Evolutionary conservation across 1,140 invertebrate species (phyloP), one percentile per base, ranked within the genome.

Genomic region (Thalassaphorura encarpata): DNA sequence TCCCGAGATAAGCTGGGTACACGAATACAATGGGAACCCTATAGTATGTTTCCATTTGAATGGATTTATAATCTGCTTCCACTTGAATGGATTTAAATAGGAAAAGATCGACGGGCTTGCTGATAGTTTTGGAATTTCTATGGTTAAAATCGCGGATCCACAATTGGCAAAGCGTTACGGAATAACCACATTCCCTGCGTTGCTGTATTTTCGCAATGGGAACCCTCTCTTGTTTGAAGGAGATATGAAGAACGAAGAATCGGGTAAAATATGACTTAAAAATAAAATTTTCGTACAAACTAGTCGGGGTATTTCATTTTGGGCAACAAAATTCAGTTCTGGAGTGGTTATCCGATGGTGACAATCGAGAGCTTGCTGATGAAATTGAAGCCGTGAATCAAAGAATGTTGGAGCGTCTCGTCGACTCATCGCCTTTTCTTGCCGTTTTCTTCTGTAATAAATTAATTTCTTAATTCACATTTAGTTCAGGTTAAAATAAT

Each of bases 81-180:
- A n/a, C n/a, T n/a, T n/a, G n/a, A n/a, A n/a, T n/a, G n/a, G n/a
- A n/a, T n/a, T 11, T 36, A 11, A 36, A 24, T 29, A 31, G 48
- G 48, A 51, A 51, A 51, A 51, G 43, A 53, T 53, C n/a, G 36
- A 53, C 26, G 48, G 33, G 19, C 26, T 33, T 18, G 89, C 87
- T 68, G 90, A 94, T 69, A 81, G 89, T 0, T 94, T 88, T 70
- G 90, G 90, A 33, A 94, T 95, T 64, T 88, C 93, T 66, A 82
- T 96, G 80, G 91, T 96, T 0, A 89, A 92, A 70, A 92, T 95
- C 67, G 87, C 90, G 70, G 91, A 95, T 74, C 83, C 86, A 0
- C 85, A 89, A 67, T 69, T 94, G 52, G 89, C 89, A 3, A 91
- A 91, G 67, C 78, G 89, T 58, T 55, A 94, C 73, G 92, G 89